Evolutionary conservation across 2,888 invertebrate genomes (phyloP).

Genomic region (Macrosoma leucophasiata): DNA sequence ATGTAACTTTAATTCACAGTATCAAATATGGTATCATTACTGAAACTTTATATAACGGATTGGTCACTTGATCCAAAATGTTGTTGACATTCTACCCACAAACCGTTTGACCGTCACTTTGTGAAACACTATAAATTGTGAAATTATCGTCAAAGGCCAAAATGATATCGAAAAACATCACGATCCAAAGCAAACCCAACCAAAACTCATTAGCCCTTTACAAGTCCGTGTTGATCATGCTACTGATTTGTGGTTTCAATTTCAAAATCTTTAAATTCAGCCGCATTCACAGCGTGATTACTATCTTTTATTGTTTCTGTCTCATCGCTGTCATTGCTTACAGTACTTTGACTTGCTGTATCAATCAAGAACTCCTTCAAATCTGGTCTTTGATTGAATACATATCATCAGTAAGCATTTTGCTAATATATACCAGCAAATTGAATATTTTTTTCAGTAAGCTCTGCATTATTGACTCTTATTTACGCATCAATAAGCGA

Average conservation of each 20-base stretch:
- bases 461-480: slow-evolving; percentile 39
- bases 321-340: slow-evolving; percentile 34
- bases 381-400: slow-evolving; percentile 53
- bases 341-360: slow-evolving; percentile 40
- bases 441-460: slow-evolving; percentile 35
- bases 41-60: slow-evolving; percentile 20
- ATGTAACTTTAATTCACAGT: no score
- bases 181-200: slow-evolving; percentile 19
- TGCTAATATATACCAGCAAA: slow-evolving; percentile 40
- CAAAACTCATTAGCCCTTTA: slow-evolving; percentile 32
- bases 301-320: slow-evolving; percentile 37
- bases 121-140: slow-evolving; percentile 30
- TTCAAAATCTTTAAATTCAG: slow-evolving; percentile 39
- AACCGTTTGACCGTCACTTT: slow-evolving; percentile 35
- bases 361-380: slow-evolving; percentile 32
- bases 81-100: slow-evolving; percentile 42
- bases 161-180: slow-evolving; percentile 28
- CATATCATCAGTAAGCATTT: slow-evolving; percentile 33
- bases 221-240: slow-evolving; percentile 35
- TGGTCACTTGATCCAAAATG: slow-evolving; percentile 33
- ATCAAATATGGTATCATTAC: slow-evolving; percentile 29
- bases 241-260: slow-evolving; percentile 52
- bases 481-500: slow-evolving; percentile 39
- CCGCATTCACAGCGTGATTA: slow-evolving; percentile 24
- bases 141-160: slow-evolving; percentile 12